Percentiles rank a stretch among this genome's conserved stretches.
These are phyloP conservation scores for Pangasius krempfi DNA, from an alignment of 2,797 vertebrate genomes.

Conservation along the genomic window DNA sequence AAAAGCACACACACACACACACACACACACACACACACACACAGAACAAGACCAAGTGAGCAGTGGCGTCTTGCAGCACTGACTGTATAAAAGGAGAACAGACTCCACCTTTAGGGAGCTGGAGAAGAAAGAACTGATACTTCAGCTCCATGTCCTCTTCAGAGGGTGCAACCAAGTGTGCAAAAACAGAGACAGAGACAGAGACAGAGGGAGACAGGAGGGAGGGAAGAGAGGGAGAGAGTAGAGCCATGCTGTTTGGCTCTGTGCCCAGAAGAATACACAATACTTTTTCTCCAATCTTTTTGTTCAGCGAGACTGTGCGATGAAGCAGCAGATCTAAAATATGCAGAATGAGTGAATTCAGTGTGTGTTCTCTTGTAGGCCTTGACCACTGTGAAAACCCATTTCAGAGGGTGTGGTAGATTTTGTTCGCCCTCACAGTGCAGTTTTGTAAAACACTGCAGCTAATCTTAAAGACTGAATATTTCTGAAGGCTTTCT, in stretches of 20 bases:
- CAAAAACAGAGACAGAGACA: slow-evolving; percentile 45
- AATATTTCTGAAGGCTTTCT: not conserved
- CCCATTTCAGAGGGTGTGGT: not conserved
- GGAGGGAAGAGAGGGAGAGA: slow-evolving; percentile 24
- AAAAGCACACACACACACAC: slow-evolving; percentile 26
- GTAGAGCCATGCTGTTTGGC: slow-evolving; percentile 39
- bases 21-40: slow-evolving; percentile 27
- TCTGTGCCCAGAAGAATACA: slow-evolving; percentile 55
- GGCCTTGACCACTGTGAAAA: slow-evolving; percentile 2
- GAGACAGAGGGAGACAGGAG: slow-evolving; percentile 29
- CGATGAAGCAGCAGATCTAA: slow-evolving; percentile 38
- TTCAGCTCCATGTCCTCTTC: slow-evolving; percentile 55
- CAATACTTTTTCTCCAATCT: slow-evolving; percentile 56
- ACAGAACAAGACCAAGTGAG: slow-evolving; percentile 29
- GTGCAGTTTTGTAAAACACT: not conserved
- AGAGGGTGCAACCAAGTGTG: slow-evolving; percentile 55
- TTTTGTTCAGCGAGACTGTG: slow-evolving; percentile 44
- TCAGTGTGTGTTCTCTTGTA: not conserved
- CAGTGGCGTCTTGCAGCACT: slow-evolving; percentile 9
- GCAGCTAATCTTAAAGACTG: not conserved
- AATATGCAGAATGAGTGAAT: slow-evolving; percentile 23
- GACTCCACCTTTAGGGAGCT: slow-evolving; percentile 45
- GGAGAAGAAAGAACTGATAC: slow-evolving; percentile 39
- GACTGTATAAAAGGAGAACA: slow-evolving; percentile 37
- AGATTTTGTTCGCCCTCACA: not conserved